phyloP scores from a whole-genome alignment of 1,140 invertebrate species.

The Calycopis cecrops region DNA sequence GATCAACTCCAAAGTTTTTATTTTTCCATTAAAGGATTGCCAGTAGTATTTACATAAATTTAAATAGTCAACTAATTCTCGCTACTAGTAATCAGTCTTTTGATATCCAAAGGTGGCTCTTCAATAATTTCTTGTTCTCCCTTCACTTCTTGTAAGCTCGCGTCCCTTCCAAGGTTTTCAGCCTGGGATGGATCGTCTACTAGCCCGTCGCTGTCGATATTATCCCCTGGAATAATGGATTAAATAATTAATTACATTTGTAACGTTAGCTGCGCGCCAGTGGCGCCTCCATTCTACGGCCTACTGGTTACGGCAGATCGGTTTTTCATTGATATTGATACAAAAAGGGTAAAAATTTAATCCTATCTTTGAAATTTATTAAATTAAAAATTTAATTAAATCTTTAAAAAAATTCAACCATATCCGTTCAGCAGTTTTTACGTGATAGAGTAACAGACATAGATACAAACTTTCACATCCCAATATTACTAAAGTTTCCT shows the following conservation, averaged over 20 bases:
- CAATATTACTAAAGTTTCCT: no score
- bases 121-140: slow-evolving; percentile 24
- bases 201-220: slow-evolving; percentile 43
- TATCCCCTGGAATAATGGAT: slow-evolving; percentile 37
- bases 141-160: slow-evolving; percentile 13
- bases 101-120: slow-evolving; percentile 13
- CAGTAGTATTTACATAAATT: slow-evolving; percentile 9
- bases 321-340: no score
- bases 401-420: not conserved
- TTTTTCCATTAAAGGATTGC: not conserved
- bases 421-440: no score
- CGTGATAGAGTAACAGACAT: no score
- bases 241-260: not conserved
- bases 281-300: no score
- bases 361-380: no score
- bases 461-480: no score
- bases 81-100: slow-evolving; percentile 28
- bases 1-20: not conserved
- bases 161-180: slow-evolving; percentile 22
- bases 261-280: no score
- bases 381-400: not conserved
- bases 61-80: not conserved
- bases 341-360: no score
- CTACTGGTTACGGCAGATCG: no score
- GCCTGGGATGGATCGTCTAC: slow-evolving; percentile 22